These are phyloP conservation scores for Ruditapes philippinarum DNA, from an alignment of 1,140 invertebrate genomes.

Conservation along the genomic window DNA sequence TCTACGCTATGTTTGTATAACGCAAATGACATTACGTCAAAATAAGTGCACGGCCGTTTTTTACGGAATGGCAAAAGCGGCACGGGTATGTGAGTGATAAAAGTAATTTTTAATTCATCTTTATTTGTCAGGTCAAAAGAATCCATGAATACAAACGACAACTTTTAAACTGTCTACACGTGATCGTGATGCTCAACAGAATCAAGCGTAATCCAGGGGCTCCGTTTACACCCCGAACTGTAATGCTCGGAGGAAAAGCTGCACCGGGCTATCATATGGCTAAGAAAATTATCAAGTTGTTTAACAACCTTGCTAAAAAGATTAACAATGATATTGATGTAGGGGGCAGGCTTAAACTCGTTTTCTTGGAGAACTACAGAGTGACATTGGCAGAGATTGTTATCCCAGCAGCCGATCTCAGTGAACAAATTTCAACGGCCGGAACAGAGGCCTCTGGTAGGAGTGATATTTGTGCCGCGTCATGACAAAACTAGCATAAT, in stretches of 20 bases:
- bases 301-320: slow-evolving; percentile 94
- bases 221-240: slow-evolving; percentile 94
- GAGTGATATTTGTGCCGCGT: too few relatives aligned
- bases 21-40: too few relatives aligned
- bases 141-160: slow-evolving; percentile 99
- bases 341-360: slow-evolving; percentile 97
- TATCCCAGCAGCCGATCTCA: slow-evolving; percentile 99
- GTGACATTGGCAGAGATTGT: slow-evolving; percentile 99
- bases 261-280: slow-evolving; percentile 99
- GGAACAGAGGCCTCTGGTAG: slow-evolving; percentile 98
- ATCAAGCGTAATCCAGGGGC: slow-evolving; percentile 96
- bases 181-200: slow-evolving; percentile 98
- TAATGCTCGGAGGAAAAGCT: slow-evolving; percentile 99
- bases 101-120: too few relatives aligned
- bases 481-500: too few relatives aligned
- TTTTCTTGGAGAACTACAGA: slow-evolving; percentile 98
- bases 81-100: too few relatives aligned
- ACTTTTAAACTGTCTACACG: slow-evolving; percentile 97
- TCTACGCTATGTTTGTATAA: too few relatives aligned
- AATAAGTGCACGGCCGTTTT: too few relatives aligned
- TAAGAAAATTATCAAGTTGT: slow-evolving; percentile 98
- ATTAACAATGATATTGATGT: slow-evolving; percentile 99
- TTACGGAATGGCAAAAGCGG: too few relatives aligned
- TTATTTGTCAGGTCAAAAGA: slow-evolving; percentile 92
- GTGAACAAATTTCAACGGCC: slow-evolving; percentile 98